These are phyloP conservation scores for Brachypteracias leptosomus DNA, from an alignment of 2,113 vertebrate genomes.

Conservation along the genomic window DNA sequence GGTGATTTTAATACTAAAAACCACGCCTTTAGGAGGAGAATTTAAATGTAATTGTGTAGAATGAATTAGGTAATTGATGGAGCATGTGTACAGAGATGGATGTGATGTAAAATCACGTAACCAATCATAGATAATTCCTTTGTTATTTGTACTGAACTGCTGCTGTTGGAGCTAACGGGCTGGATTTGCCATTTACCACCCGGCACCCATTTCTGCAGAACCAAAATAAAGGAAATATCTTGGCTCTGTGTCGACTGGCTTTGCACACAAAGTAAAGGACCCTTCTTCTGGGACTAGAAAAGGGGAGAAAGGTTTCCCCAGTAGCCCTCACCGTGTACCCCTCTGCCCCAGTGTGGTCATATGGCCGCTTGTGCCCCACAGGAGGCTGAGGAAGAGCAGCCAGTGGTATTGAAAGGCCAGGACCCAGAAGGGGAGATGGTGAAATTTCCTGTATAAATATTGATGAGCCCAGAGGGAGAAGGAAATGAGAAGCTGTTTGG, in stretches of 20 bases:
- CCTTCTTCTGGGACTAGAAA: neutral
- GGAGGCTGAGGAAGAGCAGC: neutral
- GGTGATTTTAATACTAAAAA: neutral
- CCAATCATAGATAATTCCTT: neutral
- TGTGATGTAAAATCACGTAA: neutral
- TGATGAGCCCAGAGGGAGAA: neutral
- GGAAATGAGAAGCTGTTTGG: neutral
- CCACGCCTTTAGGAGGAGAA: neutral
- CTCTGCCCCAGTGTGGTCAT: accelerated
- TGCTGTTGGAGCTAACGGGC: neutral
- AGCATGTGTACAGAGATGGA: neutral
- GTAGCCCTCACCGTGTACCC: accelerated
- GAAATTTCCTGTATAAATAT: neutral
- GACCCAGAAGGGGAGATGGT: neutral
- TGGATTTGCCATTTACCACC: neutral
- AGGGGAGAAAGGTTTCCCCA: neutral
- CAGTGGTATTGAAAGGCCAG: accelerated
- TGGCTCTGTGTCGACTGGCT: neutral
- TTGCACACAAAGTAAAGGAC: neutral
- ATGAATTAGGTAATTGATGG: neutral
- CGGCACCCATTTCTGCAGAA: neutral
- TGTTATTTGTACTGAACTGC: neutral
- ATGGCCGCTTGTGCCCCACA: accelerated
- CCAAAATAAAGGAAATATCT: neutral
- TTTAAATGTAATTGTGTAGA: neutral